Base-by-base conservation (phyloP, 2,888 invertebrate species). In the Horisme vitalbata region DNA sequence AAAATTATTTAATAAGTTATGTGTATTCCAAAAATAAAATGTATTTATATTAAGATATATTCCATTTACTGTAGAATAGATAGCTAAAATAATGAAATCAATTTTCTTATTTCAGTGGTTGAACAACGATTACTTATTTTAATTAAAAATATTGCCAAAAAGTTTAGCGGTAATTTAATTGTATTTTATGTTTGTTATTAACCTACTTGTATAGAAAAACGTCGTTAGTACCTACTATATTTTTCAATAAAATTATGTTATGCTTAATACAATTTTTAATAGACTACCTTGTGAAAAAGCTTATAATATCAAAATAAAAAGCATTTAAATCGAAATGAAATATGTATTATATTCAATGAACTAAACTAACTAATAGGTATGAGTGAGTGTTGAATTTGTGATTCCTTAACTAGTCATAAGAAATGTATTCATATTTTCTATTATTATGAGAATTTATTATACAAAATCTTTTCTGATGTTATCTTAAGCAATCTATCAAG, bases 361-460 rank as follows among this genome's bases (percentile, higher is more conserved):
- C 47, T 55, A 54, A 43, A 46, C 47, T 54, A 52, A 51, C 32
- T 45, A 26, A 55, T 63, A 61, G 57, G 60, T 68, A 73, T 82
- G 80, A 73, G 74, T 82, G 80, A 73, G 71, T 79, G 77, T 86
- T 77, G 60, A 77, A 74, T 83, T 83, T 86, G 83, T 87, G 83
- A 87, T 83, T 75, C 67, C 76, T 71, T 76, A 71, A 74, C 57
- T 85, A 85, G 71, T 68, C 59, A 31, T 85, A 87, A 86, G 82
- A 82, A 86, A 83, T 81, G 72, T 83, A 88, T 80, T 81, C 73
- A 85, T 86, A 87, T 87, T 88, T 88, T 87, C 82, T 83, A 85
- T 80, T 80, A 83, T 75, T 52, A 55, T 49, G 69, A 78, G 70
- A 83, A 77, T 79, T 79, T 74, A 79, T 71, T 79, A 81, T n/a